Evolutionary conservation across 2,888 invertebrate genomes (phyloP), one percentile per base, ranked within the genome.

Genomic region (Myathropa florea): DNA sequence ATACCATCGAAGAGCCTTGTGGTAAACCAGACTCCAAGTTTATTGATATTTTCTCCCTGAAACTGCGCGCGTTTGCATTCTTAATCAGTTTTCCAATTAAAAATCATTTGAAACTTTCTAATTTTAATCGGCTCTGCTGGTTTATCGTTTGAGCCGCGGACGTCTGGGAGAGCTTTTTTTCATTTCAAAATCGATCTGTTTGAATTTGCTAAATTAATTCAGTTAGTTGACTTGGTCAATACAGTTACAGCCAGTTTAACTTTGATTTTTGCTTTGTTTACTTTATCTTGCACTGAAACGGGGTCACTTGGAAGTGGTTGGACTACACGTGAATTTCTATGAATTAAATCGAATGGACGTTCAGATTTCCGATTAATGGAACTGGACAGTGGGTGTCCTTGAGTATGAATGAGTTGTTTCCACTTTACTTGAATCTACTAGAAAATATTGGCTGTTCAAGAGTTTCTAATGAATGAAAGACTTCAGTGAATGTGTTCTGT

Each of bases 21-120:
- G 60, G n/a, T 30, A 77, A 77, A 68, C 59, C 76, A 39, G 76
- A 67, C 63, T 39, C 28, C 60, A 60, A 59, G 59, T 76, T 68
- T 77, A 77, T 77, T 68, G 60, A 59, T 67, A 68, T 77, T 77
- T 68, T 76, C 68, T 67, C 76, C 76, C 76, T 68, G 76, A 77
- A 77, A 61, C 67, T 9, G 28, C 60, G 28, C 60, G 30, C 67
- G 76, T 77, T 77, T 77, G 76, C 76, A 77, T 77, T 61, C 67
- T 46, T 61, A 77, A 77, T 68, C 30, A 76, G 46, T 76, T 76
- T 60, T 76, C 33, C 33, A 23, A 63, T 73, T 24, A 63, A 18
- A 60, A 67, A 67, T 46, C 30, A 36, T 46, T 67, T 76, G n/a
- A 57, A 61, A 77, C 76, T 67, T 77, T 60, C 76, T 77, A 75